Conservation (phyloP, 2,797 vertebrate species). For the Syngnathus rostellatus region DNA sequence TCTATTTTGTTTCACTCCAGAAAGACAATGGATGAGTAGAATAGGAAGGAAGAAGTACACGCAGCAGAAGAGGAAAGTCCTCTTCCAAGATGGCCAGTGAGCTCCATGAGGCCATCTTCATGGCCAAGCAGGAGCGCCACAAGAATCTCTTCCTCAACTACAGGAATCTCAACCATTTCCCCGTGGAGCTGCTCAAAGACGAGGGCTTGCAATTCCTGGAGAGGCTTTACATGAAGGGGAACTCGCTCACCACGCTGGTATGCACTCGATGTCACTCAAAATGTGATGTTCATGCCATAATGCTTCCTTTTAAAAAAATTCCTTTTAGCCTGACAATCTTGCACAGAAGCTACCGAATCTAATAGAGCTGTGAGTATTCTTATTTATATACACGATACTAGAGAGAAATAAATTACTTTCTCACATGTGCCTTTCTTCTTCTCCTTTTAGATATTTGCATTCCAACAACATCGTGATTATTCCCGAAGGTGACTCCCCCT, state of each 20-base stretch:
- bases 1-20: conserved; percentile 8
- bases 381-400: neutral
- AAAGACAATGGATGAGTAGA: conserved; percentile 28
- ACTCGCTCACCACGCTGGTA: conserved; percentile 92
- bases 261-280: neutral
- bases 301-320: neutral
- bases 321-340: conserved; percentile 89
- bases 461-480: conserved; percentile 94
- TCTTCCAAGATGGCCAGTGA: conserved; percentile 80
- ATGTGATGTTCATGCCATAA: neutral
- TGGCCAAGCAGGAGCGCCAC: conserved; percentile 91
- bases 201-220: conserved; percentile 92
- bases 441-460: conserved; percentile 81
- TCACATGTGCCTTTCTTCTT: conserved; percentile 8
- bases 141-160: conserved; percentile 98
- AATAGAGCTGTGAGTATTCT: conserved; percentile 87
- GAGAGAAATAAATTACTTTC: neutral
- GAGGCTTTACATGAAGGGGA: conserved; percentile 96
- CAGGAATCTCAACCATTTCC: conserved; percentile 85
- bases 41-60: conserved; percentile 8
- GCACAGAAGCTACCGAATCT: conserved; percentile 98
- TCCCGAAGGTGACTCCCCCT: conserved; percentile 81
- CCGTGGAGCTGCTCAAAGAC: conserved; percentile 84
- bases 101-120: conserved; percentile 84
- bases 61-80: conserved; percentile 13